phyloP scores from a whole-genome alignment of 53 echinoderm and acorn worm genomes.

The Patiria pectinifera region DNA sequence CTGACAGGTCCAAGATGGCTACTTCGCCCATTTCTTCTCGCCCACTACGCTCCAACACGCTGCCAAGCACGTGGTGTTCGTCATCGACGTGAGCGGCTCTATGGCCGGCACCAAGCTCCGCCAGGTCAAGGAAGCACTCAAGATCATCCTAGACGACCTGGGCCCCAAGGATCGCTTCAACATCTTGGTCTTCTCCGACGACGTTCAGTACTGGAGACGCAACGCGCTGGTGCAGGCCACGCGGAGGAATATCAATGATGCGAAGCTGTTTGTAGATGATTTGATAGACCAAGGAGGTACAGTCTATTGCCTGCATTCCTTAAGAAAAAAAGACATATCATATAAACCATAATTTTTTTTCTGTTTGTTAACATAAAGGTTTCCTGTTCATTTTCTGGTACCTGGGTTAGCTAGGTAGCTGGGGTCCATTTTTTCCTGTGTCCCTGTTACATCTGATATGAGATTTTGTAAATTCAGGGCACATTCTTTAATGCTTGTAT shows the following conservation, averaged over 20 bases:
- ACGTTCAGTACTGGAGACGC: slow-evolving; percentile 78
- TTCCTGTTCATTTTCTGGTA: no score
- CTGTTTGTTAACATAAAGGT: no score
- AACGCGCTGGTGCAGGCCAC: slow-evolving; percentile 80
- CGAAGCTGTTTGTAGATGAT: slow-evolving; percentile 80
- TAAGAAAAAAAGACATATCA: no score
- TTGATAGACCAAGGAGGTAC: slow-evolving; percentile 90
- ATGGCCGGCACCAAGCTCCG: slow-evolving; percentile 94
- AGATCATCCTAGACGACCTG: slow-evolving; percentile 85
- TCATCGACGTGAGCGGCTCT: slow-evolving; percentile 96
- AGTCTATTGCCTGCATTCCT: neutral
- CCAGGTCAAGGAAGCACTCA: slow-evolving; percentile 92
- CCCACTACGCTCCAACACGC: slow-evolving; percentile 74
- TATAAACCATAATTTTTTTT: no score
- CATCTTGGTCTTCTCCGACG: slow-evolving; percentile 89
- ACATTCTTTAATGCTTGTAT: no score
- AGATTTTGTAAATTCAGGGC: no score
- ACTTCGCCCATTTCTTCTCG: slow-evolving; percentile 96
- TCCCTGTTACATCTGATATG: no score
- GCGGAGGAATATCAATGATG: slow-evolving; percentile 75
- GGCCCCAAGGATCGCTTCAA: slow-evolving; percentile 86
- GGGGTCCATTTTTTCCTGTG: no score
- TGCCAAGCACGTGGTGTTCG: slow-evolving; percentile 91
- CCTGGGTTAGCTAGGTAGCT: no score
- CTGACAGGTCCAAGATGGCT: slow-evolving; percentile 84